A percentile compares a stretch with the other conserved stretches of the same genome.
phyloP scores from a whole-genome alignment of 2,113 vertebrate species.

The Spea bombifrons region DNA sequence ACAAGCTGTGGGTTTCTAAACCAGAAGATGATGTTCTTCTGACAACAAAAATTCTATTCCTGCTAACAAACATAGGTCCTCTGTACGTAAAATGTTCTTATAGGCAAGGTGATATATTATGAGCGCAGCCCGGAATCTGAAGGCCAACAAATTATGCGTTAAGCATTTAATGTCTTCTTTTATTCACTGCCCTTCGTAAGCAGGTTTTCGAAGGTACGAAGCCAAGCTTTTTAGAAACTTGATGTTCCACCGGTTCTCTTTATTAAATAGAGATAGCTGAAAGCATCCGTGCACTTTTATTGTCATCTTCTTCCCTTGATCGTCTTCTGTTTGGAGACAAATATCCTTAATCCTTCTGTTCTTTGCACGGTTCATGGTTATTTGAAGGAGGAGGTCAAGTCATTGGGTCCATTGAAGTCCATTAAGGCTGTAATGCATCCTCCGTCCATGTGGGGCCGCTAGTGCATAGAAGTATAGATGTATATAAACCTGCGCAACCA shows the following conservation, averaged over 20 bases:
- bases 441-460: too few species aligned
- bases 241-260: background rate
- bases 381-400: too few species aligned
- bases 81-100: slow-evolving; percentile 27
- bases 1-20: too few species aligned
- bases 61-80: background rate
- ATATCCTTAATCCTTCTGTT: too few species aligned
- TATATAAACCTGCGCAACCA: too few species aligned
- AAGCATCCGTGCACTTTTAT: background rate
- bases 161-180: slow-evolving; percentile 55
- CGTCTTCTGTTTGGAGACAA: background rate
- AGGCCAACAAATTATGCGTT: slow-evolving; percentile 57
- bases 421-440: too few species aligned
- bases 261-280: background rate
- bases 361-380: too few species aligned
- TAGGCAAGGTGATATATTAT: slow-evolving; percentile 45
- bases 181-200: slow-evolving; percentile 52
- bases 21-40: too few species aligned
- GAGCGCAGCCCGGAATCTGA: slow-evolving; percentile 45
- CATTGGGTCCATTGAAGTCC: too few species aligned
- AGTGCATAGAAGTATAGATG: too few species aligned
- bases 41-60: too few species aligned
- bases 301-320: background rate
- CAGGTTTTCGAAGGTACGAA: slow-evolving; percentile 24
- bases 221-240: background rate